phyloP scores from a whole-genome alignment of 2,113 vertebrate species.

The Rhodinocichla rosea region DNA sequence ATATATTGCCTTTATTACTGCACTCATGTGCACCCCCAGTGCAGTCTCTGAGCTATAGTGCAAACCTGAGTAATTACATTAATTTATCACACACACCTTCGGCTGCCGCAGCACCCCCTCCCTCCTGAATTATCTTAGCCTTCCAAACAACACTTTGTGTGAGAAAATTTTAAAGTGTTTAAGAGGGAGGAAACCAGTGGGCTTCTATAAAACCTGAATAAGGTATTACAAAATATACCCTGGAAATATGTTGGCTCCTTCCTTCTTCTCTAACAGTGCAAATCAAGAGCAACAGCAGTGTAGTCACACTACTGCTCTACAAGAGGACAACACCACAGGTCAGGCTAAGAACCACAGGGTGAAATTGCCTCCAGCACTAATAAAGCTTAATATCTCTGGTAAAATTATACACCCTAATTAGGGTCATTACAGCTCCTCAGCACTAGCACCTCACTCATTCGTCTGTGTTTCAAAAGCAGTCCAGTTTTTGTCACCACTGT shows the following conservation, averaged over 20 bases:
- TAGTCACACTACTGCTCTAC: not conserved
- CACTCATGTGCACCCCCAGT: not conserved
- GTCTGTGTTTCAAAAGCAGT: not conserved
- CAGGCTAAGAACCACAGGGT: not conserved
- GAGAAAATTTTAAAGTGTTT: not conserved
- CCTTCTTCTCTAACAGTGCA: not conserved
- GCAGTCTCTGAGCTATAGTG: not conserved
- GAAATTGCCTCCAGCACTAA: not conserved
- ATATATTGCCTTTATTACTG: not conserved
- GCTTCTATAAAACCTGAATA: slow-evolving; percentile 2
- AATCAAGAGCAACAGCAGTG: not conserved
- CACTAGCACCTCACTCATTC: not conserved
- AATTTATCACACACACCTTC: slow-evolving; percentile 5
- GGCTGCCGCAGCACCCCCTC: not conserved
- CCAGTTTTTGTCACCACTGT: not conserved
- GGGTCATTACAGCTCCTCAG: not conserved
- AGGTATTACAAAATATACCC: not conserved
- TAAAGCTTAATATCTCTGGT: not conserved
- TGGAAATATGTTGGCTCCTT: not conserved
- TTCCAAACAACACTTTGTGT: not conserved
- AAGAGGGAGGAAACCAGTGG: not conserved
- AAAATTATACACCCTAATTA: not conserved
- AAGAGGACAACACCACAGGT: not conserved
- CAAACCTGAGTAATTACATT: not conserved
- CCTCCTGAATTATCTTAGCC: not conserved